phyloP scores from a whole-genome alignment of 1,140 invertebrate genomes.

The Sitodiplosis mosellana region DNA sequence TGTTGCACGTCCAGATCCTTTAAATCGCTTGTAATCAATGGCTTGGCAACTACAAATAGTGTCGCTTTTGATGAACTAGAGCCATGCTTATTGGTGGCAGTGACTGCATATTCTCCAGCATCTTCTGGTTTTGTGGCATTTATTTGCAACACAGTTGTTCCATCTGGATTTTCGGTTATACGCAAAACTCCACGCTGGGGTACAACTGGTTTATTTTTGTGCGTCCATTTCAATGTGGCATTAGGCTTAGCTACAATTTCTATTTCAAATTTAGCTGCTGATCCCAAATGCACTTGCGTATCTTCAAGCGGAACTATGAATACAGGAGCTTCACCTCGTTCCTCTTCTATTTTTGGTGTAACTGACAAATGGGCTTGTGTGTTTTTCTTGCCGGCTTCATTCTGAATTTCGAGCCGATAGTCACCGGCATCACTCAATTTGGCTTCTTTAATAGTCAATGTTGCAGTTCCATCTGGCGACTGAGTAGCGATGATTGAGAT shows the following conservation, averaged over 20 bases:
- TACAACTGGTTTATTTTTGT: slow-evolving; percentile 24
- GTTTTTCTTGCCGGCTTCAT: slow-evolving; percentile 44
- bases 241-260: slow-evolving; percentile 46
- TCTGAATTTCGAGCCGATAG: slow-evolving; percentile 48
- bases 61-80: slow-evolving; percentile 15
- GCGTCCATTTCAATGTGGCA: slow-evolving; percentile 37
- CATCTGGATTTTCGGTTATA: slow-evolving; percentile 30
- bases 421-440: slow-evolving; percentile 43
- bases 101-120: slow-evolving; percentile 39
- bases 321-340: slow-evolving; percentile 7
- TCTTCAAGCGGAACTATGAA: slow-evolving; percentile 66
- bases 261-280: slow-evolving; percentile 51
- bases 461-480: slow-evolving; percentile 60
- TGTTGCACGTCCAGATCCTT: slow-evolving; percentile 40
- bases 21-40: slow-evolving; percentile 10
- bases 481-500: slow-evolving; percentile 54
- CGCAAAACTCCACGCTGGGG: slow-evolving; percentile 46
- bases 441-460: slow-evolving; percentile 44
- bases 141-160: slow-evolving; percentile 38
- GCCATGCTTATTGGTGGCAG: not conserved
- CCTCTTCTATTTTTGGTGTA: slow-evolving; percentile 40
- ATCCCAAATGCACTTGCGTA: slow-evolving; percentile 56
- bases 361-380: slow-evolving; percentile 45
- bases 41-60: no score
- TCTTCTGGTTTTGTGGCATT: slow-evolving; percentile 40